Base-by-base conservation (phyloP, 2,888 invertebrate genomes). In the Argyresthia albistria region DNA sequence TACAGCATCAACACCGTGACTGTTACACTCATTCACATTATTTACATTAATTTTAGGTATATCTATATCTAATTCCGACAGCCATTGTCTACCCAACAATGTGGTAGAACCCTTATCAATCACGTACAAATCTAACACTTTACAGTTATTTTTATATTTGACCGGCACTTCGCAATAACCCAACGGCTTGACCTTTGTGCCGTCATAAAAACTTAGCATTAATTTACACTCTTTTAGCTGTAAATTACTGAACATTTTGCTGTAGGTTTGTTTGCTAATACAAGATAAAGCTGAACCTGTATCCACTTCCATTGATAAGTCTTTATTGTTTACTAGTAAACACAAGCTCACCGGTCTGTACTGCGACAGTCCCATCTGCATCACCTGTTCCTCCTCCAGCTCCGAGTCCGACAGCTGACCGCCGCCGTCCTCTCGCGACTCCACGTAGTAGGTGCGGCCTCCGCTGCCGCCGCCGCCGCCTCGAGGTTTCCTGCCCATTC, bases 291-390 rank as follows among this genome's bases (percentile, higher is more conserved):
- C n/a, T n/a, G n/a, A n/a, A n/a, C n/a, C n/a, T n/a, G 62, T 66
- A 46, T 66, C 64, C 0, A 61, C 42, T 50, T 63, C 61, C 63
- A 66, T 64, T 7, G 10, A 0, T 14, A 63, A 52, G 0, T 39
- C 8, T 1, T 35, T 14, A 10, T 50, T 53, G 7, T 63, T 56
- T 1, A 63, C 53, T n/a, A n/a, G n/a, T n/a, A n/a, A n/a, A n/a
- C n/a, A n/a, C n/a, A n/a, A n/a, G n/a, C n/a, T n/a, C 14, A 62
- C 60, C 56, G 60, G 48, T 47, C 53, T 53, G 16, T 61, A 62
- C 36, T 55, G 46, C 25, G 51, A 53, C 11, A 59, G 14, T 10
- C 52, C 53, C 42, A 60, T 46, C 14, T 56, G 57, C 35, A 56
- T 43, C 8, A 60, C 39, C 8, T 51, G 45, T 11, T 54, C 51